Evolutionary conservation across 2,888 invertebrate genomes (phyloP).

Genomic region (Acrobasis suavella): DNA sequence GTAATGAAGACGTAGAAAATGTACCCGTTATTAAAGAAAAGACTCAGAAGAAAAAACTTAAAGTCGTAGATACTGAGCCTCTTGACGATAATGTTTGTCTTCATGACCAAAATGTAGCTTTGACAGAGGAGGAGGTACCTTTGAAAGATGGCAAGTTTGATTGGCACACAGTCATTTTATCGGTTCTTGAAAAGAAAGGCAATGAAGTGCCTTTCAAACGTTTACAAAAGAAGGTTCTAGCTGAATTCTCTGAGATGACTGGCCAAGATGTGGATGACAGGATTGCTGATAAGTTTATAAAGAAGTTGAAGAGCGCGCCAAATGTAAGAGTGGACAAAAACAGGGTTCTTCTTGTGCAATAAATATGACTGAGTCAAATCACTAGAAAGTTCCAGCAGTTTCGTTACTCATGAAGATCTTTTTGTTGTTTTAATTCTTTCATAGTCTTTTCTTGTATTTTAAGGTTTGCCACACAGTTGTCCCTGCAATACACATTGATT

Average conservation of each 20-base stretch:
- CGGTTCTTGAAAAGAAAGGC: constrained; percentile 77
- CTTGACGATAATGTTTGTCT: constrained; percentile 64
- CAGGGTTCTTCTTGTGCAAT: constrained; percentile 72
- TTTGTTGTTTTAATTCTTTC: constrained; percentile 1
- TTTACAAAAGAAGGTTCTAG: constrained; percentile 88
- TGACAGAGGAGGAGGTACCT: constrained; percentile 56
- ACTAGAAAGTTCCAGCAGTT: background rate
- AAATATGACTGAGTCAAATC: constrained; percentile 25
- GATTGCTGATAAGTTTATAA: constrained; percentile 86
- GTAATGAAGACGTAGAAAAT: constrained; percentile 41
- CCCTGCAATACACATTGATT: too few species aligned
- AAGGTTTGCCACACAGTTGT: too few species aligned
- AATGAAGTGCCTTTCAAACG: constrained; percentile 87
- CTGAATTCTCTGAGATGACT: constrained; percentile 82
- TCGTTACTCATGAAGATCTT: background rate
- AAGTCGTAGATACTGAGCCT: constrained; percentile 55
- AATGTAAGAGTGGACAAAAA: constrained; percentile 84
- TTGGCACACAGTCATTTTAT: constrained; percentile 76
- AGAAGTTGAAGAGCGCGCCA: constrained; percentile 86
- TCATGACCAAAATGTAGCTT: constrained; percentile 75
- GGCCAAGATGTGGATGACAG: constrained; percentile 82
- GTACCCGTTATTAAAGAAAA: constrained; percentile 43
- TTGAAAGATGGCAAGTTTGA: constrained; percentile 65
- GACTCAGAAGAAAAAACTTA: constrained; percentile 66
- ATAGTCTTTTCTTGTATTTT: background rate